These are phyloP conservation scores for Muschampia plurimacula DNA, from an alignment of 2,888 invertebrate genomes.

Conservation along the genomic window DNA sequence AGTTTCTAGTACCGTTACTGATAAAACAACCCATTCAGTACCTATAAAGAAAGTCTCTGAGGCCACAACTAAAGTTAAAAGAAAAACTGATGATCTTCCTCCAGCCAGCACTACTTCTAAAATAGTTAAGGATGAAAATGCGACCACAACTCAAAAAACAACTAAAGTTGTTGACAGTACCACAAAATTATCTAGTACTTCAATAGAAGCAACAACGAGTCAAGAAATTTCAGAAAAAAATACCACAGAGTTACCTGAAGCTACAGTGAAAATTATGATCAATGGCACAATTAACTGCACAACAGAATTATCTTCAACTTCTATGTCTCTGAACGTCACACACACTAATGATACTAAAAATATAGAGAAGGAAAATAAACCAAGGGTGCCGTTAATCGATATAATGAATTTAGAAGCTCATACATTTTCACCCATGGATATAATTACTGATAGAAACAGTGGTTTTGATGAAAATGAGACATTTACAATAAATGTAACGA, in stretches of 20 bases:
- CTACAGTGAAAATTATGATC: conserved; percentile 68
- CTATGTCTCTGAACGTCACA: conserved; percentile 63
- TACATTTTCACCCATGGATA: conserved; percentile 69
- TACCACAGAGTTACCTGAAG: conserved; percentile 67
- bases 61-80: conserved; percentile 68
- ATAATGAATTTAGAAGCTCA: conserved; percentile 61
- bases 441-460: conserved; percentile 73
- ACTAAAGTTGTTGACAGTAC: conserved; percentile 45
- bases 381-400: conserved; percentile 63
- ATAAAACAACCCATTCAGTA: conserved; percentile 54
- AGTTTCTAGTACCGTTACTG: conserved; percentile 51
- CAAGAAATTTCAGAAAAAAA: conserved; percentile 44
- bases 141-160: conserved; percentile 43
- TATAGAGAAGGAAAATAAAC: conserved; percentile 57
- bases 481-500: conserved; percentile 85
- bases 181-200: conserved; percentile 44
- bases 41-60: conserved; percentile 55
- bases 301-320: conserved; percentile 74
- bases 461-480: conserved; percentile 81
- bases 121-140: conserved; percentile 44
- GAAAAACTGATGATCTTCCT: conserved; percentile 64
- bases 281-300: conserved; percentile 81
- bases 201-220: conserved; percentile 45
- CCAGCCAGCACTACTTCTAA: conserved; percentile 49
- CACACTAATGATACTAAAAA: conserved; percentile 58